Evolutionary conservation across 2,888 invertebrate genomes (phyloP).

Genomic region (Drosophila yooni): DNA sequence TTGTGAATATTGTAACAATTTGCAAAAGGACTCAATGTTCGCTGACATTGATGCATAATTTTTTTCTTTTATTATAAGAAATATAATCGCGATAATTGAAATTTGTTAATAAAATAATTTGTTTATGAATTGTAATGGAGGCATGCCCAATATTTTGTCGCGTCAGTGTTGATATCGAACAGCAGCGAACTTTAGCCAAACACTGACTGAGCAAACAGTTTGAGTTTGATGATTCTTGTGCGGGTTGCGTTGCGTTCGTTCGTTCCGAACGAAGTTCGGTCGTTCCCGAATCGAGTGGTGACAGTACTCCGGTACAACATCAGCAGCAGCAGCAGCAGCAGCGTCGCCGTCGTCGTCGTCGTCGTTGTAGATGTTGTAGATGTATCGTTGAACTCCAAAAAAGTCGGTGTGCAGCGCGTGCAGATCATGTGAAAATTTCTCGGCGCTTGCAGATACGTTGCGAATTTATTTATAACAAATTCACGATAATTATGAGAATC

Average conservation of each 20-base stretch:
- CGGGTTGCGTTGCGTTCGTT: conserved; percentile 9
- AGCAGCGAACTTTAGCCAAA: neutral
- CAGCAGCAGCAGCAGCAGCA: conserved; percentile 39
- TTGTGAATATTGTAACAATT: neutral
- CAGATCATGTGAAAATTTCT: conserved; percentile 76
- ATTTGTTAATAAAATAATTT: neutral
- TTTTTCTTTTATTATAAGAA: neutral
- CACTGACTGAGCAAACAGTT: conserved; percentile 7
- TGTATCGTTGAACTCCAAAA: conserved; percentile 68
- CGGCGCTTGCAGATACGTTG: conserved; percentile 72
- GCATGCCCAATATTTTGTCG: conserved; percentile 41
- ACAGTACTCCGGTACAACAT: conserved; percentile 29
- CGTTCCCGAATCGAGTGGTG: conserved; percentile 8
- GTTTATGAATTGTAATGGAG: neutral
- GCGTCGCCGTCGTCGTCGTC: conserved; percentile 40
- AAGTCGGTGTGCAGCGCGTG: conserved; percentile 75
- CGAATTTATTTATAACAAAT: conserved; percentile 76
- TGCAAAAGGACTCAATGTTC: neutral
- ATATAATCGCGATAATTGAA: neutral
- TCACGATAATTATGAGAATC: conserved; percentile 57
- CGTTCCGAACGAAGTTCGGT: neutral
- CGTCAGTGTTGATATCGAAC: conserved; percentile 35
- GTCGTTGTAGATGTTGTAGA: conserved; percentile 54
- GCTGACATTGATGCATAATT: neutral
- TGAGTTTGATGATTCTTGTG: conserved; percentile 19